These are phyloP conservation scores for Mercenaria mercenaria DNA, from an alignment of 1,140 invertebrate species.

Conservation along the genomic window DNA sequence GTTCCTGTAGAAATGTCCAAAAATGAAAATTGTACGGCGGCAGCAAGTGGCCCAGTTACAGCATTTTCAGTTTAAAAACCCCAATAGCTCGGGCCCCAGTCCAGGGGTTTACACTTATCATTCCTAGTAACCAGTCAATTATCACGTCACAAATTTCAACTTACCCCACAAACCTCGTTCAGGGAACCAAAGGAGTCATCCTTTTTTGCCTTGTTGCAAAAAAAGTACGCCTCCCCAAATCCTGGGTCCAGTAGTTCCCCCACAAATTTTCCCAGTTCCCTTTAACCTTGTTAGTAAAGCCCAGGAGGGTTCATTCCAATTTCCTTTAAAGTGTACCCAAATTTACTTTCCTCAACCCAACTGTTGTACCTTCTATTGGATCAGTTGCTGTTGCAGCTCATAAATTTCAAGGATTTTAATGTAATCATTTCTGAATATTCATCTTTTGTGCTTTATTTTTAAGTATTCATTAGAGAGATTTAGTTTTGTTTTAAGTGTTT, in stretches of 20 bases:
- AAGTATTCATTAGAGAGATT: constrained; percentile 58
- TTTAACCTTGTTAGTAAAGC: constrained; percentile 1
- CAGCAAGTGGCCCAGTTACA: constrained; percentile 72
- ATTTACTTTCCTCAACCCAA: neutral
- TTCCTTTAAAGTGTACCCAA: neutral
- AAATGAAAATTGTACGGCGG: constrained; percentile 67
- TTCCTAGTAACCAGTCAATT: constrained; percentile 31
- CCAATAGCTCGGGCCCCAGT: constrained; percentile 46
- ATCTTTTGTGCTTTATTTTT: constrained; percentile 58
- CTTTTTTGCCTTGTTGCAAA: constrained; percentile 48
- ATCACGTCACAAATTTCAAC: constrained; percentile 54
- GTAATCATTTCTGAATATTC: neutral
- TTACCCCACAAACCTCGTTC: constrained; percentile 27
- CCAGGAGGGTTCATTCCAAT: constrained; percentile 56
- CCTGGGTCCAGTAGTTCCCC: constrained; percentile 14
- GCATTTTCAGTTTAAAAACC: constrained; percentile 72
- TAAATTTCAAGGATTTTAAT: neutral
- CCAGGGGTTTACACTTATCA: constrained; percentile 71
- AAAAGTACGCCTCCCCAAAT: constrained; percentile 35
- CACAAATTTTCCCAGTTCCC: constrained; percentile 17
- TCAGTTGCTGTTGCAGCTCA: constrained; percentile 16
- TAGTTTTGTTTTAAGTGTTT: constrained; percentile 60
- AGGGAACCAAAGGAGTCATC: neutral
- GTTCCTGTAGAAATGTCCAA: constrained; percentile 18
- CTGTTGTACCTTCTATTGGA: neutral